A percentile compares a stretch with the other conserved stretches of the same genome.
Conservation (phyloP, 2,888 invertebrate genomes). For the Torymus auratus region DNA sequence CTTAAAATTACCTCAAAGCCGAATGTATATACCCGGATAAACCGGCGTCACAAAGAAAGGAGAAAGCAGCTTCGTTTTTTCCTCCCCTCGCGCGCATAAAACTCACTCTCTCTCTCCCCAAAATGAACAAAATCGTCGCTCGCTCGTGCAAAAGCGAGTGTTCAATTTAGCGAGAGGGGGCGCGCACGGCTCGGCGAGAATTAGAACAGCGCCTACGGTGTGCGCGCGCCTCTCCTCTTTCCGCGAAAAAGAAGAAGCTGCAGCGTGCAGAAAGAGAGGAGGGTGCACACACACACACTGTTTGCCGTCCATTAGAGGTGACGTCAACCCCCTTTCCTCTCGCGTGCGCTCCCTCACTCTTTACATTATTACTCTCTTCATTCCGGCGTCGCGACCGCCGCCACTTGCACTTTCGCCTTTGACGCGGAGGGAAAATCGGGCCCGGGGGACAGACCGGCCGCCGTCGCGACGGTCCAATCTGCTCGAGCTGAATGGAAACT, state of each 20-base stretch:
- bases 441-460: too few species aligned
- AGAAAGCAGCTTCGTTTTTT: too few species aligned
- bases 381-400: slow-evolving; percentile 1
- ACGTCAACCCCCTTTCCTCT: background rate
- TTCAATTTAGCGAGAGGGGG: slow-evolving; percentile 26
- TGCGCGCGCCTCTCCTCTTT: background rate
- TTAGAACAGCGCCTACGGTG: slow-evolving; percentile 25
- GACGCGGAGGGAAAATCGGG: background rate
- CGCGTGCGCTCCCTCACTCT: background rate
- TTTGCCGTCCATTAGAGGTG: slow-evolving; percentile 14
- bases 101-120: background rate
- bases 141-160: slow-evolving; percentile 20
- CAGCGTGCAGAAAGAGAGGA: background rate
- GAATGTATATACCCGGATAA: too few species aligned
- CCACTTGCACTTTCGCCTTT: background rate
- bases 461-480: background rate
- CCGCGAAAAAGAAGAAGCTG: background rate
- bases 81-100: too few species aligned
- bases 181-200: slow-evolving; percentile 14
- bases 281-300: background rate
- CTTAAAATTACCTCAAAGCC: too few species aligned
- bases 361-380: slow-evolving; percentile 43
- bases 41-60: too few species aligned
- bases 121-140: slow-evolving; percentile 27
- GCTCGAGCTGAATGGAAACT: background rate